Base-by-base conservation (phyloP, 2,888 invertebrate species). In the Nephrotoma appendiculata region DNA sequence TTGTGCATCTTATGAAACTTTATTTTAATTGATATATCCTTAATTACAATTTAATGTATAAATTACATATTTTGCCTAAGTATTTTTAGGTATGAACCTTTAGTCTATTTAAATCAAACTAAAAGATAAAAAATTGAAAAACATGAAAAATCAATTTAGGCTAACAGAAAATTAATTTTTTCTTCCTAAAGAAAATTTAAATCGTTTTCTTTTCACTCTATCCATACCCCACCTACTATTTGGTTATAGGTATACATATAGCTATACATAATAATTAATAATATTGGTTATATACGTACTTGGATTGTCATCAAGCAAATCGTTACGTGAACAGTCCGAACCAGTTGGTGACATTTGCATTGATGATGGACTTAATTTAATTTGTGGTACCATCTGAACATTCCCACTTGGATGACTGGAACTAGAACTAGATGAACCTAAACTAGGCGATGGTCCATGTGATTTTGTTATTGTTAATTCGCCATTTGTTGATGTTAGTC, bases 401-500 rank as follows among this genome's bases (percentile, higher is more conserved):
- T 57, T 41, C 41, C 43, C 87, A 87, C 84, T 88, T 87, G 45
- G 90, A 90, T 15, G 90, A 89, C 71, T 87, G 11, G 87, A 86
- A 71, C 84, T 86, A 43, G 87, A 86, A 86, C 52, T 86, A 91
- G 91, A 90, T 91, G 91, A 90, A 86, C 86, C 83, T 86, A 86
- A 43, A 88, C 87, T 83, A 91, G 90, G 88, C 90, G 86, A 91
- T 85, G 93, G 93, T 87, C 94, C 94, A 89, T 95, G 94, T 71
- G 96, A 95, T 89, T 96, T 96, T 88, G 96, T 96, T 90, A 96
- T 96, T 87, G 96, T 96, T 88, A 96, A 94, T 92, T 97, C 96
- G 45, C 96, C 96, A 90, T 96, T 96, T 88, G 94, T 95, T 88
- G 95, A 93, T 88, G 95, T 94, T 89, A 96, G 93, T 93, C 96